A percentile compares a stretch with the other conserved stretches of the same genome.
phyloP scores from a whole-genome alignment of 2,113 vertebrate genomes.

The Tachuris rubrigastra region DNA sequence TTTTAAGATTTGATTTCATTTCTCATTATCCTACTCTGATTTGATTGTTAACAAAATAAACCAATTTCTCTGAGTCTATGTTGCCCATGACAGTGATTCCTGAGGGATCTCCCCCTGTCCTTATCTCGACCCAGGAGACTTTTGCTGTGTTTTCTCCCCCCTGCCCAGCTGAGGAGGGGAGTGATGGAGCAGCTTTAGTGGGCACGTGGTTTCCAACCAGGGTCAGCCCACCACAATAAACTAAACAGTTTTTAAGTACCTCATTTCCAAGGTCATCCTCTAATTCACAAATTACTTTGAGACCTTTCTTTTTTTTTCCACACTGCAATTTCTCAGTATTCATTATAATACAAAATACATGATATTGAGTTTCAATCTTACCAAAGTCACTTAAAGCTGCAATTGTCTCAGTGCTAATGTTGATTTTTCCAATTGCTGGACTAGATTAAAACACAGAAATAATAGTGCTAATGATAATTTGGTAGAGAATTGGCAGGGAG shows the following conservation, averaged over 20 bases:
- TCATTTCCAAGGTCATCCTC: neutral
- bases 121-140: neutral
- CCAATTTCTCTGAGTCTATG: neutral
- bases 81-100: neutral
- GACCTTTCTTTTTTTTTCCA: neutral
- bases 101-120: neutral
- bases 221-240: neutral
- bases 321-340: neutral
- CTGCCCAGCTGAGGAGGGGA: neutral
- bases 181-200: neutral
- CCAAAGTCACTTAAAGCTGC: neutral
- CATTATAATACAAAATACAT: neutral
- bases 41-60: neutral
- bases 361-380: neutral
- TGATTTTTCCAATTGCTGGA: neutral
- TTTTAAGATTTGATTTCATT: neutral
- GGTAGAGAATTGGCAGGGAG: neutral
- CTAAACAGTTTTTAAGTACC: neutral
- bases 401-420: neutral
- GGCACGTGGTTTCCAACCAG: neutral
- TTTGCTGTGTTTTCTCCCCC: neutral
- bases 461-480: conserved; percentile 24
- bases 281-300: neutral
- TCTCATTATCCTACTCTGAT: neutral
- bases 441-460: conserved; percentile 7